Evolutionary conservation across 2,113 vertebrate genomes (phyloP).

Genomic region (Monarcha castaneiventris): DNA sequence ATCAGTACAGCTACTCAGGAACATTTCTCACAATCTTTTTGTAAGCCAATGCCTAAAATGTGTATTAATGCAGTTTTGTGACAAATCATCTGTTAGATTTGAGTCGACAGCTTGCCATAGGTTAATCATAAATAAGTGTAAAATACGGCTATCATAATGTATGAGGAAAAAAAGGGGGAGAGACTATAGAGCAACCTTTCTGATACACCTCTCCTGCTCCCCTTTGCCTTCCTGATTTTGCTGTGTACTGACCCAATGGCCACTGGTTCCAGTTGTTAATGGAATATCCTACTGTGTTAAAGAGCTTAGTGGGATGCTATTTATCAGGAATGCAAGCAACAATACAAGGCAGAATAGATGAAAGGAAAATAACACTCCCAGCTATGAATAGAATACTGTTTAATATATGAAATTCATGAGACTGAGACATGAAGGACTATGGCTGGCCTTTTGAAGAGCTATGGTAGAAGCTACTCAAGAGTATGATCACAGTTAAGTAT

Average conservation of each 20-base stretch:
- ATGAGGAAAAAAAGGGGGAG: neutral
- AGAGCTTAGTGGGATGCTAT: constrained; percentile 65
- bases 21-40: constrained; percentile 15
- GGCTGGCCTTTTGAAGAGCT: neutral
- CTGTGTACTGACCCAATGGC: constrained; percentile 8
- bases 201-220: neutral
- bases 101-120: constrained; percentile 60
- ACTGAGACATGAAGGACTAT: neutral
- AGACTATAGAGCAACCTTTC: constrained; percentile 46
- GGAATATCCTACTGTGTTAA: constrained; percentile 55
- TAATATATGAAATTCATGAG: neutral
- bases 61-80: constrained; percentile 57
- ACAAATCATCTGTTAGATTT: constrained; percentile 74
- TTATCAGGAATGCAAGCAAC: constrained; percentile 59
- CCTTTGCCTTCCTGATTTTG: constrained; percentile 3
- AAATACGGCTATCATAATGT: constrained; percentile 33
- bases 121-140: constrained; percentile 71
- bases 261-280: constrained; percentile 55
- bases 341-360: constrained; percentile 44
- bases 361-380: constrained; percentile 42
- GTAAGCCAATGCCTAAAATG: constrained; percentile 45
- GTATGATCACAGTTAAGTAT: neutral
- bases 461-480: neutral
- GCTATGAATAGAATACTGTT: constrained; percentile 26
- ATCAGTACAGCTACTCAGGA: neutral